Conservation (phyloP, 2,113 vertebrate genomes). For the Aplodontia rufa region DNA sequence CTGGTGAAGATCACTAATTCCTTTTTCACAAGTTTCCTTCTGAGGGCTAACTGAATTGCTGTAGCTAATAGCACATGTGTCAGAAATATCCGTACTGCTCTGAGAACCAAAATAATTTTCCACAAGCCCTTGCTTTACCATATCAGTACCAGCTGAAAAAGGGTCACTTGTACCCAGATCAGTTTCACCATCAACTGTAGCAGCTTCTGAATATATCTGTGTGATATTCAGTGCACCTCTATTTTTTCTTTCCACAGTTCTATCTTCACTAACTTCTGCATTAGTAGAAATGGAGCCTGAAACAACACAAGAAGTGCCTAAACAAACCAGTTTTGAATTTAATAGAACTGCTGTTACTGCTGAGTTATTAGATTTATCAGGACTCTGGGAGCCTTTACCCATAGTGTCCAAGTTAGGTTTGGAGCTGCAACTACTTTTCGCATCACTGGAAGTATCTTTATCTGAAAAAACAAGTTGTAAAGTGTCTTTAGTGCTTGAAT, state of each 20-base stretch:
- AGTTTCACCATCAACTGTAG: conserved; percentile 72
- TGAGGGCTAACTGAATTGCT: conserved; percentile 81
- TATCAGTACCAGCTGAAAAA: conserved; percentile 91
- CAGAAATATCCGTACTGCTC: conserved; percentile 91
- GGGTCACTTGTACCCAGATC: conserved; percentile 83
- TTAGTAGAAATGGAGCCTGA: conserved; percentile 79
- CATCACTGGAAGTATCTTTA: conserved; percentile 72
- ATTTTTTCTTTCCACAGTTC: conserved; percentile 70
- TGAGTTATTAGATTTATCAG: conserved; percentile 64
- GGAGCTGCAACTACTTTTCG: conserved; percentile 74
- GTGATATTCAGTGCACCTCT: conserved; percentile 64
- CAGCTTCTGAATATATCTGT: conserved; percentile 64
- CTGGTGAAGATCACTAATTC: conserved; percentile 82
- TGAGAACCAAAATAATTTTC: conserved; percentile 97
- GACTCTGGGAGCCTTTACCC: conserved; percentile 67
- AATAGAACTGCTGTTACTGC: conserved; percentile 66
- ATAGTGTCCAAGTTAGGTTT: conserved; percentile 69
- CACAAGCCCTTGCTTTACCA: conserved; percentile 95
- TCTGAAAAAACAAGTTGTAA: conserved; percentile 79
- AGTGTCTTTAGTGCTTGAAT: conserved; percentile 80
- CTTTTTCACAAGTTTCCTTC: conserved; percentile 76
- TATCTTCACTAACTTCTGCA: conserved; percentile 52
- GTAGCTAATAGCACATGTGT: conserved; percentile 88
- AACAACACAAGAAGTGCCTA: conserved; percentile 75
- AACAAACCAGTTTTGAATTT: conserved; percentile 75